phyloP scores from a whole-genome alignment of 1,140 invertebrate genomes.

The Halotydeus destructor region DNA sequence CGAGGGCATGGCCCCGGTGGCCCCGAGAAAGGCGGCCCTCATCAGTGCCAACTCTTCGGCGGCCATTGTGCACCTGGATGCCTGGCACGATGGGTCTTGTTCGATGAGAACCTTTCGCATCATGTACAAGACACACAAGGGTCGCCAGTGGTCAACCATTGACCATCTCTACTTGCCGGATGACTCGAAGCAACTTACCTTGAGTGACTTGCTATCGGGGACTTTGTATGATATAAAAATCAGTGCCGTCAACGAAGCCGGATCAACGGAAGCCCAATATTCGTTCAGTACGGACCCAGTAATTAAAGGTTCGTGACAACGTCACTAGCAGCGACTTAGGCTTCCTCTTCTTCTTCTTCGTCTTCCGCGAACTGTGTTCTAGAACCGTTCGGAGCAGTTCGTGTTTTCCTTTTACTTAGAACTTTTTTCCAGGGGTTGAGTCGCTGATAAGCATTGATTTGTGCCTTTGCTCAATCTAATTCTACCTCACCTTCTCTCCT shows the following conservation, averaged over 20 bases:
- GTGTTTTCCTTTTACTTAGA: too few relatives aligned
- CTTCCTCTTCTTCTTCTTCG: too few relatives aligned
- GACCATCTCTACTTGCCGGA: slow-evolving; percentile 6
- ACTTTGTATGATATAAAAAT: slow-evolving; percentile 65
- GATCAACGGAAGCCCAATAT: slow-evolving; percentile 61
- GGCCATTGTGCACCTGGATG: slow-evolving; percentile 27
- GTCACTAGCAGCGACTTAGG: too few relatives aligned
- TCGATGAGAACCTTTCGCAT: slow-evolving; percentile 25
- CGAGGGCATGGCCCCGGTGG: slow-evolving; percentile 19
- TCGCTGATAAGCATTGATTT: too few relatives aligned
- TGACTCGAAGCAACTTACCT: slow-evolving; percentile 14
- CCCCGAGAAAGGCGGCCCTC: slow-evolving; percentile 17
- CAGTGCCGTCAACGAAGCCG: slow-evolving; percentile 75
- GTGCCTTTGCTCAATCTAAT: too few relatives aligned
- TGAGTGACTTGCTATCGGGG: slow-evolving; percentile 48
- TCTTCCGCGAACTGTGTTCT: too few relatives aligned
- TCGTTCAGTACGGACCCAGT: slow-evolving; percentile 39
- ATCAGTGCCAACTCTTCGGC: slow-evolving; percentile 24
- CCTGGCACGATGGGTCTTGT: slow-evolving; percentile 35
- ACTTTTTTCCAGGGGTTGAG: too few relatives aligned
- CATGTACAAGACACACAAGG: slow-evolving; percentile 18
- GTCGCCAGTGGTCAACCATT: slow-evolving; percentile 19
- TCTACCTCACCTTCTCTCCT: too few relatives aligned
- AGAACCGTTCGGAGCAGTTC: too few relatives aligned
- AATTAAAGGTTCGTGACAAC: slow-evolving; percentile 2